phyloP scores from a whole-genome alignment of 2,113 vertebrate species.

The Rhagologus leucostigma region DNA sequence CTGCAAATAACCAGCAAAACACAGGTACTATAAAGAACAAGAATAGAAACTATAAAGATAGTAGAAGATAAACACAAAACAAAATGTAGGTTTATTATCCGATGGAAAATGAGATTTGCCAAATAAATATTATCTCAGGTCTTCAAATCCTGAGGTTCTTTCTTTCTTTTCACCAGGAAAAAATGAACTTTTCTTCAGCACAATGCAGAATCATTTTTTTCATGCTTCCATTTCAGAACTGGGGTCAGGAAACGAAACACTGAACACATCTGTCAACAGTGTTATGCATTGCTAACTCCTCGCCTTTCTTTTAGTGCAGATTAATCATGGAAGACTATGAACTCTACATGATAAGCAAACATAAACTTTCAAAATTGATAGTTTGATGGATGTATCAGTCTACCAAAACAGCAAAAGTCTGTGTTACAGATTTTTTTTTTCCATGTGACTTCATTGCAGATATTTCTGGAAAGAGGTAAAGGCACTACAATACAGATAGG shows the following conservation, averaged over 20 bases:
- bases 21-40: not conserved
- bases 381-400: not conserved
- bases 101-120: not conserved
- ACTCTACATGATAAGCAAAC: not conserved
- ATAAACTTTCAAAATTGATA: not conserved
- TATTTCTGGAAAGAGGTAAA: not conserved
- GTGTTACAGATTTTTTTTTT: not conserved
- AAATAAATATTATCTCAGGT: accelerated
- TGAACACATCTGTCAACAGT: not conserved
- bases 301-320: not conserved
- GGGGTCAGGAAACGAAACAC: not conserved
- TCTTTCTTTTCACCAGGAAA: not conserved
- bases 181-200: not conserved
- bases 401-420: not conserved
- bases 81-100: not conserved
- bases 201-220: not conserved
- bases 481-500: not conserved
- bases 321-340: not conserved
- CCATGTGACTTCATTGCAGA: not conserved
- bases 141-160: not conserved
- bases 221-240: not conserved
- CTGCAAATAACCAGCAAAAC: not conserved
- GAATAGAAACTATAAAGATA: not conserved
- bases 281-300: not conserved
- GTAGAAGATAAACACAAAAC: not conserved